Conservation (phyloP, 2,888 invertebrate genomes). For the Catocala nupta region DNA sequence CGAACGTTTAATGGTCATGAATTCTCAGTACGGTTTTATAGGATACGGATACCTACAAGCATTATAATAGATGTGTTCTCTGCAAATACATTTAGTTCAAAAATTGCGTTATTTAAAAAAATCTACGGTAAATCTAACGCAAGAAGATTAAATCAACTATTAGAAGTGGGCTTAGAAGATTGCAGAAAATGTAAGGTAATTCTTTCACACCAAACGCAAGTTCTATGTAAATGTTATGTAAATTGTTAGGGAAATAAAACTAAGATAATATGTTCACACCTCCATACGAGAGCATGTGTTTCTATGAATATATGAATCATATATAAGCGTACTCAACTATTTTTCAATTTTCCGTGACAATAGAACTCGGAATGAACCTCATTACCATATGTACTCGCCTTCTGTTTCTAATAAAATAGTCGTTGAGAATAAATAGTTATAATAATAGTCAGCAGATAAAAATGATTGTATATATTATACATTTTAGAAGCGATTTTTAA, state of each 20-base stretch:
- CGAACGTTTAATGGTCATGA: too few relatives aligned
- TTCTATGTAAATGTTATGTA: constrained; percentile 19
- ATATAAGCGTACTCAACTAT: constrained; percentile 71
- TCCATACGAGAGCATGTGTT: constrained; percentile 54
- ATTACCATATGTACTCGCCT: constrained; percentile 61
- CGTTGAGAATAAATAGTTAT: constrained; percentile 23
- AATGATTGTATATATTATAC: too few relatives aligned
- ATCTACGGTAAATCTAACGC: too few relatives aligned
- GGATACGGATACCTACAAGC: too few relatives aligned
- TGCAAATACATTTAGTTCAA: neutral
- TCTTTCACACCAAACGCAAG: neutral
- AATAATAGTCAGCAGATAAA: too few relatives aligned
- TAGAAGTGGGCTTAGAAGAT: too few relatives aligned
- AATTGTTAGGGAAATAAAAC: constrained; percentile 37
- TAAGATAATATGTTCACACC: constrained; percentile 52
- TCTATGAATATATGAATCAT: constrained; percentile 82
- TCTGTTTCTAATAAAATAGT: constrained; percentile 39
- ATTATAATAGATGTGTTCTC: too few relatives aligned
- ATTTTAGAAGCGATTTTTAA: too few relatives aligned
- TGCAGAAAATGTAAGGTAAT: neutral
- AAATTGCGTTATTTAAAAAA: neutral
- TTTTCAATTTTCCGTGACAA: constrained; percentile 85
- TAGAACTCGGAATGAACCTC: constrained; percentile 71
- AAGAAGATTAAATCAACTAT: too few relatives aligned
- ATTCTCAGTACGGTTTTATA: too few relatives aligned